Evolutionary conservation across 2,113 vertebrate species (phyloP).

Genomic region (Mystacornis crossleyi): DNA sequence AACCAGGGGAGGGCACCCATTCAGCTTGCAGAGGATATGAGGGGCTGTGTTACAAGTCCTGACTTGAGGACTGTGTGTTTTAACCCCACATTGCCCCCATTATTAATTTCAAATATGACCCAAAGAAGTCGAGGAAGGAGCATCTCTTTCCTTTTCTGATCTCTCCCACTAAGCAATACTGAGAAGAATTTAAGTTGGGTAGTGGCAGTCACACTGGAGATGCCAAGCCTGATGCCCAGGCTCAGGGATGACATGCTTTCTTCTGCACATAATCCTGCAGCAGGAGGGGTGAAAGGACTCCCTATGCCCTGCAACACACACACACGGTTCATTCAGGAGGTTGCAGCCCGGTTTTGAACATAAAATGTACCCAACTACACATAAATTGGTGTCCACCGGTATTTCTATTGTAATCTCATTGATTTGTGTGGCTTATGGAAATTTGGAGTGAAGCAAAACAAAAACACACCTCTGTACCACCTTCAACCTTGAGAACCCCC

Average conservation of each 20-base stretch:
- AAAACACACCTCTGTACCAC: neutral
- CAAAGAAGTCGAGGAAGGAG: neutral
- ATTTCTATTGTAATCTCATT: neutral
- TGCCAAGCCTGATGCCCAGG: neutral
- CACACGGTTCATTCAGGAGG: neutral
- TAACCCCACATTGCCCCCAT: neutral
- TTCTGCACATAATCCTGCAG: neutral
- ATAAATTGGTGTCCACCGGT: neutral
- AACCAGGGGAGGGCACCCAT: neutral
- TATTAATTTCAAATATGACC: neutral
- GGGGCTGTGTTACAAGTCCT: neutral
- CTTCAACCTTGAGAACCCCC: neutral
- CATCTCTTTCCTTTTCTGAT: neutral
- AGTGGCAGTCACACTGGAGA: neutral
- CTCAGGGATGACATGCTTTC: neutral
- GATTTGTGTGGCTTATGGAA: neutral
- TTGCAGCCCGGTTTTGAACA: neutral
- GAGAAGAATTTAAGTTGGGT: neutral
- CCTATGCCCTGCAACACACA: too few relatives aligned
- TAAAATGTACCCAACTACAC: neutral
- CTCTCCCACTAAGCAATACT: neutral
- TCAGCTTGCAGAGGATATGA: neutral
- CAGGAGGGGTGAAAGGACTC: neutral
- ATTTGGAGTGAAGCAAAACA: neutral
- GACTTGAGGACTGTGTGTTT: neutral